Evolutionary conservation across 2,113 vertebrate species (phyloP), one percentile per base, ranked within the genome.

Genomic region (Geococcyx californianus): DNA sequence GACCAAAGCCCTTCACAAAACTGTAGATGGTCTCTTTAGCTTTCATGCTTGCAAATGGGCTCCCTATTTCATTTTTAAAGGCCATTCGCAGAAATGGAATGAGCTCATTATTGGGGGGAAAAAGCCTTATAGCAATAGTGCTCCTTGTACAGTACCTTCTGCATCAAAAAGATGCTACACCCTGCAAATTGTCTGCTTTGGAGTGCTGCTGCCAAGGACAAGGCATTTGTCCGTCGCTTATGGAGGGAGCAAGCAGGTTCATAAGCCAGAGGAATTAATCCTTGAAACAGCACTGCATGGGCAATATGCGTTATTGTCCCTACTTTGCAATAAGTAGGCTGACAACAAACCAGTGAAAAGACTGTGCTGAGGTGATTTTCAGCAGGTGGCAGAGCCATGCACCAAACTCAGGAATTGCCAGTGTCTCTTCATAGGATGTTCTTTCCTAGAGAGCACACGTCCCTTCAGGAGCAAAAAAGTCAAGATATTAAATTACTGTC

Each of bases 1-100:
- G 52, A 72, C 80, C 82, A 80, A 84, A 87, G 45, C 80, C 60
- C 85, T 55, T 8, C 80, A 52, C 64, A 79, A 69, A 90, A 78
- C 26, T 21, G 51, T 38, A 78, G 87, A 75, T 38, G 51, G 45
- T 54, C 45, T 79, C 56, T 85, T 73, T 19, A 83, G 80, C 21
- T 47, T 86, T 83, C 80, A 34, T 63, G 56, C 58, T 83, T 91
- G 91, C 66, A 91, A 63, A 86, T 56, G 56, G 66, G 76, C 16
- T 86, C 52, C 55, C 58, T 70, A 49, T 95, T 86, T 91, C 87
- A 89, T 69, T 94, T 90, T 93, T 88, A 89, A 94, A 94, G 87
- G 87, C 60, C 24, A 38, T 85, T 91, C 80, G 29, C 66, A 86
- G 72, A 62, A 72, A 79, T 33, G 36, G 56, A 96, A 91, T 51